Percentiles rank a stretch among this genome's conserved stretches.
Conservation (phyloP, 2,113 vertebrate genomes). For the Ceratotherium simum region DNA sequence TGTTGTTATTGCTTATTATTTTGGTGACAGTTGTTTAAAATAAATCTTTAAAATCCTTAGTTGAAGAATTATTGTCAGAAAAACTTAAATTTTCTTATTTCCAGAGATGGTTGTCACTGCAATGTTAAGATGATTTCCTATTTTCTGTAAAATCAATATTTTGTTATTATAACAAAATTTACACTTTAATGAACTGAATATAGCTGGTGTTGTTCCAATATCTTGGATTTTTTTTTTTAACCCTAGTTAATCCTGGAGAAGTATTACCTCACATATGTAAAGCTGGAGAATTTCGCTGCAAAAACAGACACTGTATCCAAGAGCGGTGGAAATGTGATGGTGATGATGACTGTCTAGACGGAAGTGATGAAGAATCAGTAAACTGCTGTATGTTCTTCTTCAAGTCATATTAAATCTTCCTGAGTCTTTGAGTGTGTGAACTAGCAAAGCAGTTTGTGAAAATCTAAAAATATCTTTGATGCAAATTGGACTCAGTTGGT, state of each 20-base stretch:
- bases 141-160: background rate
- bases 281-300: constrained; percentile 95
- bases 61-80: background rate
- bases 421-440: background rate
- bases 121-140: background rate
- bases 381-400: constrained; percentile 92
- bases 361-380: constrained; percentile 93
- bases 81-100: constrained; percentile 10
- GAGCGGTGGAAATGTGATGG: constrained; percentile 96
- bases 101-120: fast-evolving
- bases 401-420: background rate
- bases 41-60: background rate
- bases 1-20: background rate
- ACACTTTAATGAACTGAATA: background rate
- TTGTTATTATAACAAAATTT: background rate
- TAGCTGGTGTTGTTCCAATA: background rate
- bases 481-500: background rate
- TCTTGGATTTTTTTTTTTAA: background rate
- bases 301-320: constrained; percentile 94
- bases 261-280: constrained; percentile 89
- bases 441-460: background rate
- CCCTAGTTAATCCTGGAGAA: constrained; percentile 87
- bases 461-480: background rate
- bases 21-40: background rate
- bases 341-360: constrained; percentile 97